Evolutionary conservation across 1,140 invertebrate species (phyloP).

Genomic region (Whitmania pigra): DNA sequence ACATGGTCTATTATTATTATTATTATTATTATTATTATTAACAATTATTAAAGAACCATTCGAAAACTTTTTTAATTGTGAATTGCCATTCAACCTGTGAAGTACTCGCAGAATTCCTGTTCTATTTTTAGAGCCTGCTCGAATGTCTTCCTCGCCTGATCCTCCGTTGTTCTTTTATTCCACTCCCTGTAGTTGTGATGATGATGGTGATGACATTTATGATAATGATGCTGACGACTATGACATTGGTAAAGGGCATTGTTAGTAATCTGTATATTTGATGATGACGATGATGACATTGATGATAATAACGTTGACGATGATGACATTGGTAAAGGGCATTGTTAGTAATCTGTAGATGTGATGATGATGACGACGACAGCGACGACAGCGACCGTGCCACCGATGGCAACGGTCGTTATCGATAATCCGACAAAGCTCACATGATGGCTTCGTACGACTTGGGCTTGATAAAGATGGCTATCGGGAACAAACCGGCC

Average conservation of each 20-base stretch:
- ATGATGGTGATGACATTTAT: not conserved
- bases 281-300: not conserved
- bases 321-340: not conserved
- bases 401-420: too few species aligned
- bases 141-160: constrained; percentile 89
- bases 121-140: constrained; percentile 92
- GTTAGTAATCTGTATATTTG: not conserved
- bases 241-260: not conserved
- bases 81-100: constrained; percentile 60
- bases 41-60: too few species aligned
- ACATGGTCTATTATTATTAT: too few species aligned
- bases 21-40: too few species aligned
- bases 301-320: not conserved
- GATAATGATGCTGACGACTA: not conserved
- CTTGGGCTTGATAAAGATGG: constrained; percentile 96
- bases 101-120: constrained; percentile 97
- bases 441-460: constrained; percentile 90
- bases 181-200: constrained; percentile 3
- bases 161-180: constrained; percentile 95
- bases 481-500: constrained; percentile 88
- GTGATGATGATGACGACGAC: not conserved
- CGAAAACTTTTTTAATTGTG: too few species aligned
- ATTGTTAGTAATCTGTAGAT: not conserved
- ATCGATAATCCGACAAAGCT: constrained; percentile 42
- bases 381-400: too few species aligned